Percentiles rank a stretch among this genome's conserved stretches.
Evolutionary conservation across 2,888 invertebrate species (phyloP).

Genomic region (Caenorhabditis doughertyi): DNA sequence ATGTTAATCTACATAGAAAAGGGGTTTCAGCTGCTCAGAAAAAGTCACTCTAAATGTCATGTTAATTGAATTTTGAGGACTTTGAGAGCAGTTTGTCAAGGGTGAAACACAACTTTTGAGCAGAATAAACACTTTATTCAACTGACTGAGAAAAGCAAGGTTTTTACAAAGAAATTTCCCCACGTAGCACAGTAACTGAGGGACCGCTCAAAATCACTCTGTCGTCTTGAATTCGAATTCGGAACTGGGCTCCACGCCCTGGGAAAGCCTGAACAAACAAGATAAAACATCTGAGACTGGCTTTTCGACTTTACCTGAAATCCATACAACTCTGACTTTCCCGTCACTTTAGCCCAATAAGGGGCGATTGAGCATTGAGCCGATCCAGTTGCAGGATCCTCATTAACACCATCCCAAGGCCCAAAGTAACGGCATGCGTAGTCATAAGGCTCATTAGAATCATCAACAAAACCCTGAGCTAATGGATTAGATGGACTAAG

Average conservation of each 20-base stretch:
- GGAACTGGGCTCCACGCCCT: slow-evolving; percentile 66
- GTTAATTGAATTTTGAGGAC: too few relatives aligned
- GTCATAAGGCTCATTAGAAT: slow-evolving; percentile 76
- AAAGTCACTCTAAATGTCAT: too few relatives aligned
- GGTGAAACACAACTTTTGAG: too few relatives aligned
- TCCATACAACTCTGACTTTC: slow-evolving; percentile 65
- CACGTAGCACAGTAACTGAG: slow-evolving; percentile 54
- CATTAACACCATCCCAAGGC: slow-evolving; percentile 84
- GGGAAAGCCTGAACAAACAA: slow-evolving; percentile 53
- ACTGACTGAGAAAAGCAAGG: too few relatives aligned
- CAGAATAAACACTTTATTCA: too few relatives aligned
- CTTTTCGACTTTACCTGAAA: slow-evolving; percentile 25
- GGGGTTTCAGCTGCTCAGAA: background rate
- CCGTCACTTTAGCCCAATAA: slow-evolving; percentile 69
- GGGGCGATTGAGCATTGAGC: slow-evolving; percentile 76
- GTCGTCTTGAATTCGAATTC: slow-evolving; percentile 41
- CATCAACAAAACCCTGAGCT: slow-evolving; percentile 74
- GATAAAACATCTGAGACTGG: background rate
- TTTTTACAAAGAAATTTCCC: slow-evolving; percentile 35
- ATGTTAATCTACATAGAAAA: background rate
- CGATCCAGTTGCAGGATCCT: slow-evolving; percentile 84
- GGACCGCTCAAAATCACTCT: slow-evolving; percentile 42
- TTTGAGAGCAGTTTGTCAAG: too few relatives aligned
- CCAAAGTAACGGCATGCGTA: slow-evolving; percentile 84
- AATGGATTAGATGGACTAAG: slow-evolving; percentile 67